These are phyloP conservation scores for Drosophila baimaii DNA, from an alignment of 1,140 invertebrate genomes.

Conservation along the genomic window DNA sequence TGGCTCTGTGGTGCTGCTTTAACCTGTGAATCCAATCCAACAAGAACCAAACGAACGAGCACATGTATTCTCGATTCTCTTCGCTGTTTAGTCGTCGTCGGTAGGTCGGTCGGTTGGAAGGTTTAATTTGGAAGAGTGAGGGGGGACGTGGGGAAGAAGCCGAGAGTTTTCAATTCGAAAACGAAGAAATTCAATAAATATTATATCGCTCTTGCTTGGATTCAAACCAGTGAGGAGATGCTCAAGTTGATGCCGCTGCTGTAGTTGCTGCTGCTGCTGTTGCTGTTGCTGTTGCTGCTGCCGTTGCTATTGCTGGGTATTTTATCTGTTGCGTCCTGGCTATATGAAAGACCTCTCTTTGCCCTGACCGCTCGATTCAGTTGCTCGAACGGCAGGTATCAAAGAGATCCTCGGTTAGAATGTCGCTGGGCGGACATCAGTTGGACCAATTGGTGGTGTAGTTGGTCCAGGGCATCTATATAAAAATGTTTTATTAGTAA, in stretches of 20 bases:
- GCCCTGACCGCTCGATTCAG: slow-evolving; percentile 14
- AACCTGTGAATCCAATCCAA: slow-evolving; percentile 36
- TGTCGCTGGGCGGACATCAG: slow-evolving; percentile 55
- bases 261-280: neutral
- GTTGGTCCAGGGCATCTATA: slow-evolving; percentile 73
- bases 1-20: neutral
- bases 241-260: slow-evolving; percentile 8
- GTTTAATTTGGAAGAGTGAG: slow-evolving; percentile 14
- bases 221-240: slow-evolving; percentile 35
- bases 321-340: slow-evolving; percentile 20
- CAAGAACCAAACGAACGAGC: slow-evolving; percentile 34
- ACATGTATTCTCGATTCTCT: slow-evolving; percentile 15
- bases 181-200: slow-evolving; percentile 57
- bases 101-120: too few relatives aligned
- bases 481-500: neutral
- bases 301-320: neutral
- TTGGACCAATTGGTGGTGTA: slow-evolving; percentile 82
- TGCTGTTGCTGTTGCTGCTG: slow-evolving; percentile 13
- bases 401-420: slow-evolving; percentile 33
- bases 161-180: slow-evolving; percentile 51
- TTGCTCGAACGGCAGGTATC: slow-evolving; percentile 19
- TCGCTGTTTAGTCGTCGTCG: too few relatives aligned
- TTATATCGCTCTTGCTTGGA: slow-evolving; percentile 41
- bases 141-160: slow-evolving; percentile 22
- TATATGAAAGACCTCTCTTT: neutral